Base-by-base conservation (phyloP, 2,113 vertebrate species). In the Dicrurus megarhynchus region DNA sequence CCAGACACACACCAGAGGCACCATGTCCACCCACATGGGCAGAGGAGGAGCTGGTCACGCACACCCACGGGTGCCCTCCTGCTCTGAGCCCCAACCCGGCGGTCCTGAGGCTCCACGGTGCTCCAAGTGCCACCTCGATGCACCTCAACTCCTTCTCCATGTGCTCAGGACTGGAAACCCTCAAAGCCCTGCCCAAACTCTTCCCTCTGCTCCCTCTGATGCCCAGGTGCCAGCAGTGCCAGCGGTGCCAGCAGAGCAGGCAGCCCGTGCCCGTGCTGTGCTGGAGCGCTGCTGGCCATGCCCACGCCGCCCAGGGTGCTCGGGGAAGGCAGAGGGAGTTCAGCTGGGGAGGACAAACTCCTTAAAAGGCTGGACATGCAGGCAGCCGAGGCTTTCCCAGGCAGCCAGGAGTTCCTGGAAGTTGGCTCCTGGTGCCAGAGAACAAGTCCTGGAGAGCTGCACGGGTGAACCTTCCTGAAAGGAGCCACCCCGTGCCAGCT, bases 371-470 rank as follows among this genome's bases (percentile, higher is more conserved):
- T 88, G 82, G 68, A 52, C 28, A 2, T 17, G 59, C 75, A 44
- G 59, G 78, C 19, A 1, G 63, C 42, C 0, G 23, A 89, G 56
- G 81, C 81, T 92, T 93, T 95, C 86, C 88, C 86, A 89, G 55
- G 75, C 75, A 93, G 93, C 82, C 90, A 80, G 78, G 28, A 94
- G 82, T 96, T 96, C 96, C 95, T 97, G 71, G 82, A 96, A 96
- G 75, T 86, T 93, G 75, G 30, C 4, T 95, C 24, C 87, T 15
- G 6, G 71, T 91, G 95, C 96, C 95, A 96, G 87, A 84, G n/a
- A 73, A 35, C 0, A 5, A 93, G 82, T 93, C 85, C 87, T 83
- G 85, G 93, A 84, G 60, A 84, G 90, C 78, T 78, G 80, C 7
- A 4, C 0, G 39, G 50, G 89, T 35, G 70, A 95, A 39, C 59